A percentile compares a stretch with the other conserved stretches of the same genome.
Evolutionary conservation across 2,113 vertebrate species (phyloP).

Genomic region (Rallus limicola): DNA sequence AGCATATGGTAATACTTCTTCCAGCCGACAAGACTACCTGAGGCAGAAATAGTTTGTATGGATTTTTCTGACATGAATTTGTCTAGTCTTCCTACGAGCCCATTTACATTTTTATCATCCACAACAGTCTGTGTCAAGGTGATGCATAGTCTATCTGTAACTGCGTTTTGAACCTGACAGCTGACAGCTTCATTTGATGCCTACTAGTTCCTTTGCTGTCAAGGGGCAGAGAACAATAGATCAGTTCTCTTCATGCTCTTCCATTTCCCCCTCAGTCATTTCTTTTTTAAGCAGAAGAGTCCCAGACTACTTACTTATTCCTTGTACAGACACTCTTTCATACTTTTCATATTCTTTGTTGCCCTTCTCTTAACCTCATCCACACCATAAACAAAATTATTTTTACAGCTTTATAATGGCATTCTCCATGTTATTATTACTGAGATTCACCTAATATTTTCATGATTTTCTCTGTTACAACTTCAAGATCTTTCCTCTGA

Average conservation of each 20-base stretch:
- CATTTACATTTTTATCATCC: slow-evolving; percentile 58
- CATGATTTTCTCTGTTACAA: neutral
- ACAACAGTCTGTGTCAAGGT: slow-evolving; percentile 17
- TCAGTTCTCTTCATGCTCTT: neutral
- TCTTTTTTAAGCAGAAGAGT: slow-evolving; percentile 3
- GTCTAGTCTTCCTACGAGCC: neutral
- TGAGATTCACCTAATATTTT: neutral
- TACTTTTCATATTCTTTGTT: neutral
- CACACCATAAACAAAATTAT: neutral
- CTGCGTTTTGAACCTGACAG: slow-evolving; percentile 47
- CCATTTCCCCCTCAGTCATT: slow-evolving; percentile 23
- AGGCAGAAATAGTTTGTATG: slow-evolving; percentile 5
- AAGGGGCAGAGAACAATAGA: slow-evolving; percentile 27
- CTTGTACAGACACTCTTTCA: neutral
- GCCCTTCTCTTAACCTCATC: neutral
- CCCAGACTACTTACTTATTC: neutral
- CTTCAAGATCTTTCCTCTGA: neutral
- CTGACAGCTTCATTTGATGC: slow-evolving; percentile 52
- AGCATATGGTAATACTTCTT: neutral
- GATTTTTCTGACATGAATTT: slow-evolving; percentile 49
- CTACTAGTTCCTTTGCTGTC: slow-evolving; percentile 1
- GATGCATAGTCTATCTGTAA: neutral
- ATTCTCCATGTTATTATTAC: neutral
- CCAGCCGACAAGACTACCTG: neutral
- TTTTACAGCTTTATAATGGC: neutral